These are phyloP conservation scores for Galbula dea DNA, from an alignment of 2,113 vertebrate species.

Conservation along the genomic window DNA sequence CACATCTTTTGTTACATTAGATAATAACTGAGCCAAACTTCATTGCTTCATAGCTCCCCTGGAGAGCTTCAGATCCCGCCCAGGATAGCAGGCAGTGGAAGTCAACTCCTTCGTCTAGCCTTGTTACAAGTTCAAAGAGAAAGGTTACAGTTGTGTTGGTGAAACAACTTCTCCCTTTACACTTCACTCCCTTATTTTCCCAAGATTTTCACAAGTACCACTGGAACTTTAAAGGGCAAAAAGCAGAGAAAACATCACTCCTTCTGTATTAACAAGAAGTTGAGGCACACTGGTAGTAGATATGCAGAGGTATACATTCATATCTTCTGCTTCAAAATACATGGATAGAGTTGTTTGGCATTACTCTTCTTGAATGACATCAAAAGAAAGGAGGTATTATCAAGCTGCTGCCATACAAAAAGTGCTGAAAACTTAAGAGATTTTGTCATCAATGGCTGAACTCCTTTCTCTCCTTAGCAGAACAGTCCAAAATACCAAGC, in stretches of 20 bases:
- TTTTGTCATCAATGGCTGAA: not conserved
- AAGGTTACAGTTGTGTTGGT: not conserved
- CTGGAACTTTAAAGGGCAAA: not conserved
- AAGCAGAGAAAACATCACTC: not conserved
- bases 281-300: not conserved
- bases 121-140: fast-evolving
- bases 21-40: not conserved
- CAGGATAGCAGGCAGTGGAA: not conserved
- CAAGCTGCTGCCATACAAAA: not conserved
- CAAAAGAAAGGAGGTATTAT: not conserved
- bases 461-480: not conserved
- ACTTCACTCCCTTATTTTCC: not conserved
- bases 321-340: not conserved
- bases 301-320: not conserved
- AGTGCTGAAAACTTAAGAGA: not conserved
- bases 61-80: not conserved
- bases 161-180: not conserved
- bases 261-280: not conserved
- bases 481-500: not conserved
- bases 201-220: not conserved
- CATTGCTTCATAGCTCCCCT: fast-evolving
- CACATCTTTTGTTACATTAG: not conserved
- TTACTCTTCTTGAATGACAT: not conserved
- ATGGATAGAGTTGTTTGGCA: not conserved
- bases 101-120: not conserved